Conservation (phyloP, 2,113 vertebrate genomes). For the Tretioscincus oriximinensis region DNA sequence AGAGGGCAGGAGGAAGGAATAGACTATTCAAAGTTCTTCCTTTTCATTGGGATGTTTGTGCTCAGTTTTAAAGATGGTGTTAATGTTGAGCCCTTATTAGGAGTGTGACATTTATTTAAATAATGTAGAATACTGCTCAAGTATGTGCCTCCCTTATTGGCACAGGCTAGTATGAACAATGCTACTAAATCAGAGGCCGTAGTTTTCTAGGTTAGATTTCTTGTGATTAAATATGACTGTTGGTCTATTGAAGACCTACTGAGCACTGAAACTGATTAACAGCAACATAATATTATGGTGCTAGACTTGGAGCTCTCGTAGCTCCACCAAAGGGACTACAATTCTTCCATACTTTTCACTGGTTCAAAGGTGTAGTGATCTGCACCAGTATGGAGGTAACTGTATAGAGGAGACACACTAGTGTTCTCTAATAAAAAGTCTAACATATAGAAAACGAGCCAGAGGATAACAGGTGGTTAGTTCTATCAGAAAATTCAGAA, state of each 20-base stretch:
- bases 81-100: too few species aligned
- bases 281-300: not conserved
- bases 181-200: not conserved
- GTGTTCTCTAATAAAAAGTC: not conserved
- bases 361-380: not conserved
- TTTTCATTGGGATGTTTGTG: too few species aligned
- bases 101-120: too few species aligned
- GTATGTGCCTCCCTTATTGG: not conserved
- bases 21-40: too few species aligned
- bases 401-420: not conserved
- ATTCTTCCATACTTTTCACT: not conserved
- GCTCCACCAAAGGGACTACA: not conserved
- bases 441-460: not conserved
- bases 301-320: not conserved
- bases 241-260: too few species aligned
- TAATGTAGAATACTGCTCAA: too few species aligned
- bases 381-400: not conserved
- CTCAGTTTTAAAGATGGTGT: too few species aligned
- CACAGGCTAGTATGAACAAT: not conserved
- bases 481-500: not conserved
- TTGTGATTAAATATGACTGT: not conserved
- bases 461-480: not conserved
- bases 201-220: not conserved
- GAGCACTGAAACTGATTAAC: not conserved
- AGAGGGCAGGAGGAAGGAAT: too few species aligned